These are phyloP conservation scores for Diplazon laetatorius DNA, from an alignment of 2,888 invertebrate genomes.

Conservation along the genomic window DNA sequence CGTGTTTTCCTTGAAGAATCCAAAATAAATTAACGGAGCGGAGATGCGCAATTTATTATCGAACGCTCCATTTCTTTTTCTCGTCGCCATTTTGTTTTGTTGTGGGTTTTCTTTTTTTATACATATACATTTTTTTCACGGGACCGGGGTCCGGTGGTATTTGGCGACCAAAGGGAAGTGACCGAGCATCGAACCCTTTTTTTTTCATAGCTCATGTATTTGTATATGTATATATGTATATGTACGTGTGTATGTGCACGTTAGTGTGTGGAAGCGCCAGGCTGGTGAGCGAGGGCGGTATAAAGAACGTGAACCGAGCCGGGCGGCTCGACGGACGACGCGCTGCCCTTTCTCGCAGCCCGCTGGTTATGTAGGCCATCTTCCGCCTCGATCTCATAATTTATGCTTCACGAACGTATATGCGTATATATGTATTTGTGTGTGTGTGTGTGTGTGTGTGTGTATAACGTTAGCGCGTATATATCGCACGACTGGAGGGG, in stretches of 20 bases:
- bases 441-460: too few relatives aligned
- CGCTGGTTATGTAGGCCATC: constrained; percentile 79
- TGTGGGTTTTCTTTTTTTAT: too few relatives aligned
- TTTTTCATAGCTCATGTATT: constrained; percentile 24
- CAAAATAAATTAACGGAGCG: constrained; percentile 21
- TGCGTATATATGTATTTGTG: too few relatives aligned
- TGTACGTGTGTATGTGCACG: not conserved
- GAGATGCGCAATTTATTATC: constrained; percentile 50
- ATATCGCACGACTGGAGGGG: constrained; percentile 1
- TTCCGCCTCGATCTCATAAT: constrained; percentile 77
- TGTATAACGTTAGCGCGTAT: constrained; percentile 13
- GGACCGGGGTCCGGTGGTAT: constrained; percentile 67
- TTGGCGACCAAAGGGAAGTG: constrained; percentile 72
- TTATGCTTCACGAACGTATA: constrained; percentile 65
- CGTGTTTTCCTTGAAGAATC: constrained; percentile 16
- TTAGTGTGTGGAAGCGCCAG: constrained; percentile 10
- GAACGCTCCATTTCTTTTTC: constrained; percentile 55
- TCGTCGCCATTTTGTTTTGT: constrained; percentile 61
- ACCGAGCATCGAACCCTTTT: constrained; percentile 72
- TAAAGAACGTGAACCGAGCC: constrained; percentile 66
- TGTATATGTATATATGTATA: constrained; percentile 6
- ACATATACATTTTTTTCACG: constrained; percentile 55
- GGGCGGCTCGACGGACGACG: constrained; percentile 68
- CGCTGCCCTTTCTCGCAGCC: constrained; percentile 77
- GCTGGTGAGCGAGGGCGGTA: constrained; percentile 46